phyloP scores from a whole-genome alignment of 2,113 vertebrate genomes.

The Ctenomys sociabilis region DNA sequence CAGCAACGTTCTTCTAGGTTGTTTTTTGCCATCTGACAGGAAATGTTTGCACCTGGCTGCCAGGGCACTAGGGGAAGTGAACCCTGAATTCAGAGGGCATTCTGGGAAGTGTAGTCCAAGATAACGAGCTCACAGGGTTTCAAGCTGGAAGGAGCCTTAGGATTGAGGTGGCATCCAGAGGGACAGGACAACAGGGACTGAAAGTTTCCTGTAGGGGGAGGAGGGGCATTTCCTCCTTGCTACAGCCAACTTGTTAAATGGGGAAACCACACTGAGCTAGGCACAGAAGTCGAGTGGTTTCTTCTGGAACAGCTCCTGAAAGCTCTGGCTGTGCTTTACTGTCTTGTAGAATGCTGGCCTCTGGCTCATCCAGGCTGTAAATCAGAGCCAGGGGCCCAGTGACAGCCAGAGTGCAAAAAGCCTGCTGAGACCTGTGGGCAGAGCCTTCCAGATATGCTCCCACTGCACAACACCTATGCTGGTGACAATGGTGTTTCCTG shows the following conservation, averaged over 20 bases:
- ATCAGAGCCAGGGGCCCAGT: background rate
- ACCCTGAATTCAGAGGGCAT: slow-evolving; percentile 66
- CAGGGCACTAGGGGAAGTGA: slow-evolving; percentile 79
- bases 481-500: background rate
- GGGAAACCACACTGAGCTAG: background rate
- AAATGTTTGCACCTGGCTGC: slow-evolving; percentile 37
- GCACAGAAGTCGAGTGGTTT: background rate
- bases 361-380: background rate
- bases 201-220: background rate
- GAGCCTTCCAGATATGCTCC: background rate
- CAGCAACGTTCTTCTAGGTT: slow-evolving; percentile 68
- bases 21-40: slow-evolving; percentile 58
- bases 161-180: background rate
- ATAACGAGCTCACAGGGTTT: background rate
- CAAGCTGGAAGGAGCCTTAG: background rate
- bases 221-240: background rate
- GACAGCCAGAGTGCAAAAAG: background rate
- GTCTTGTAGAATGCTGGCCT: background rate
- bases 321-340: background rate
- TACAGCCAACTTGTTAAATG: background rate
- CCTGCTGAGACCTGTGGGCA: background rate
- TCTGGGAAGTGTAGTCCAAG: slow-evolving; percentile 86
- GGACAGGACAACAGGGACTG: background rate
- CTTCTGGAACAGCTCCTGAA: background rate
- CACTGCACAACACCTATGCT: background rate